phyloP scores from a whole-genome alignment of 2,113 vertebrate genomes.

The Anguilla rostrata region DNA sequence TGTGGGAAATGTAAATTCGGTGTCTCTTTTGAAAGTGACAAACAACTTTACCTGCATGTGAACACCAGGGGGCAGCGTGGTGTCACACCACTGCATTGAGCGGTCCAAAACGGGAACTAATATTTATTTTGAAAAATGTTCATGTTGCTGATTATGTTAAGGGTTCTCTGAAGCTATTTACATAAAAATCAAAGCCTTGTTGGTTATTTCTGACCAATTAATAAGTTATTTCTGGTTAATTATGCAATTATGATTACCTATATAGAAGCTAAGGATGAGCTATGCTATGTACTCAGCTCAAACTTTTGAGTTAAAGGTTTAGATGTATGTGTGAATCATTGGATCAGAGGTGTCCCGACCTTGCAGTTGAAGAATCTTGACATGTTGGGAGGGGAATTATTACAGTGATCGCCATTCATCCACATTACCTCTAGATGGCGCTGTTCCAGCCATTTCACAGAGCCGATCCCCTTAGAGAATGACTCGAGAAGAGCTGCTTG shows the following conservation, averaged over 20 bases:
- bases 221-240: neutral
- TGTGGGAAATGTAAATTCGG: too few relatives aligned
- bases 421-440: neutral
- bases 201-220: too few relatives aligned
- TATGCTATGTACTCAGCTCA: neutral
- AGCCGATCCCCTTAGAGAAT: neutral
- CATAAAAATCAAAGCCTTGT: too few relatives aligned
- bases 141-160: too few relatives aligned
- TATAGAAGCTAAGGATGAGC: neutral
- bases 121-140: too few relatives aligned
- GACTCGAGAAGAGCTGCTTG: neutral
- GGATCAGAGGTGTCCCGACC: too few relatives aligned
- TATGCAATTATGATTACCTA: neutral
- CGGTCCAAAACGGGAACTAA: neutral
- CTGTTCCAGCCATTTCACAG: neutral
- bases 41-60: neutral
- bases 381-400: neutral
- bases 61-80: conserved; percentile 1
- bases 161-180: too few relatives aligned
- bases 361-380: neutral
- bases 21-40: neutral
- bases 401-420: neutral
- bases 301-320: neutral
- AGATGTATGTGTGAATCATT: neutral
- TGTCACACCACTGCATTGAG: neutral